phyloP scores from a whole-genome alignment of 2,797 vertebrate species.

The Percopsis omiscomaycus region DNA sequence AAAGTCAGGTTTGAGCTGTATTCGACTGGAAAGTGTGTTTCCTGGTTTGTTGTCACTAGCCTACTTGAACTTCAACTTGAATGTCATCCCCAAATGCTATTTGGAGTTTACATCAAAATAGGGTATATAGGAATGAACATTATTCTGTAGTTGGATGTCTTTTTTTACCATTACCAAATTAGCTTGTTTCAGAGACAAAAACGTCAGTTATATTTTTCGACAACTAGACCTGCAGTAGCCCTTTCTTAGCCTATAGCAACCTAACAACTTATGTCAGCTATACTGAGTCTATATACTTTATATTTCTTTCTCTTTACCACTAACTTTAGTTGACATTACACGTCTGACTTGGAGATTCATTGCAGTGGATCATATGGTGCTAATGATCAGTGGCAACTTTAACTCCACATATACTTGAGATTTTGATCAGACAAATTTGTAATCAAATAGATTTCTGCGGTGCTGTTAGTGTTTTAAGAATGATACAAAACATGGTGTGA shows the following conservation, averaged over 20 bases:
- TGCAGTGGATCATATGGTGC: constrained; percentile 43
- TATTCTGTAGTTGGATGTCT: too few species aligned
- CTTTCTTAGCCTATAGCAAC: constrained; percentile 31
- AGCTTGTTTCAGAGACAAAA: neutral
- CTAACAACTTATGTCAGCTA: neutral
- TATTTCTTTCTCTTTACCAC: neutral
- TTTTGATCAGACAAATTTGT: constrained; percentile 15
- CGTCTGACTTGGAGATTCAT: constrained; percentile 5
- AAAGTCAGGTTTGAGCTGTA: constrained; percentile 15
- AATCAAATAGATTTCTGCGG: constrained; percentile 7
- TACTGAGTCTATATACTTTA: neutral
- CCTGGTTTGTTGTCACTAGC: constrained; percentile 1
- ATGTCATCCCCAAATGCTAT: constrained; percentile 7
- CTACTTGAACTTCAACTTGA: constrained; percentile 32
- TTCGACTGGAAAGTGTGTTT: neutral
- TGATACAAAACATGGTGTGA: neutral
- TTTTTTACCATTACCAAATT: too few species aligned
- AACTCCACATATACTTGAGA: constrained; percentile 37
- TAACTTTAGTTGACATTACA: neutral
- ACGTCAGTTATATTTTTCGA: constrained; percentile 11
- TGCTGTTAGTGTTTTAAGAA: constrained; percentile 22
- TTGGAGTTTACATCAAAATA: constrained; percentile 25
- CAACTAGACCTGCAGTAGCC: constrained; percentile 44
- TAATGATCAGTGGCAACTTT: constrained; percentile 43
- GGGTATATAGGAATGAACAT: too few species aligned